A percentile compares a stretch with the other conserved stretches of the same genome.
Evolutionary conservation across 1,140 invertebrate genomes (phyloP).

Genomic region (Babylonia areolata): DNA sequence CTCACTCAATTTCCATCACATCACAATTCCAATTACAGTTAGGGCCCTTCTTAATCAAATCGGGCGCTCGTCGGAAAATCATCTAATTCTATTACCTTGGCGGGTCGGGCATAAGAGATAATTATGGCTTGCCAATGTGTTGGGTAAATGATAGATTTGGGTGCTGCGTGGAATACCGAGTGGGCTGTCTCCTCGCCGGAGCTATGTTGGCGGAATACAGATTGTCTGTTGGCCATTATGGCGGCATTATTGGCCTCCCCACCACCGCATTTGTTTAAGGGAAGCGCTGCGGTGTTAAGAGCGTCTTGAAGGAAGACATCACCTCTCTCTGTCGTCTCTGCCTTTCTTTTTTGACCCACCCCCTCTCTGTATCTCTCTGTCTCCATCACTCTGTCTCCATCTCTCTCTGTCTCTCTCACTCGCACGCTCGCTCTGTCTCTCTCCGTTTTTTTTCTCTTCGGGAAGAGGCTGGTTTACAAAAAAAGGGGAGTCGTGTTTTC

Average conservation of each 20-base stretch:
- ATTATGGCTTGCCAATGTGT: conserved; percentile 35
- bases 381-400: not conserved
- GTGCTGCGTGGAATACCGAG: conserved; percentile 23
- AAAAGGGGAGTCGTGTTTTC: not conserved
- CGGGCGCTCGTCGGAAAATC: conserved; percentile 37
- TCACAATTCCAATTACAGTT: conserved; percentile 56
- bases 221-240: conserved; percentile 32
- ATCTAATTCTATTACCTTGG: conserved; percentile 49
- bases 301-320: conserved; percentile 9
- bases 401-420: not conserved
- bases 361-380: not conserved
- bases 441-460: not conserved
- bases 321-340: not conserved
- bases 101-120: conserved; percentile 38
- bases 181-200: not conserved
- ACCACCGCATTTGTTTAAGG: conserved; percentile 32
- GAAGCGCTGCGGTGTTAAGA: conserved; percentile 24
- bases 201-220: conserved; percentile 38
- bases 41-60: conserved; percentile 53
- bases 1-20: conserved; percentile 54
- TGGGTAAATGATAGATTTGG: conserved; percentile 42
- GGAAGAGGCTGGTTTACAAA: not conserved
- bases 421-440: not conserved
- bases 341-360: not conserved
- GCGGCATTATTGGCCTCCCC: conserved; percentile 14